Percentiles rank a stretch among this genome's conserved stretches.
Evolutionary conservation across 2,797 vertebrate species (phyloP).

Genomic region (Poecilia picta): DNA sequence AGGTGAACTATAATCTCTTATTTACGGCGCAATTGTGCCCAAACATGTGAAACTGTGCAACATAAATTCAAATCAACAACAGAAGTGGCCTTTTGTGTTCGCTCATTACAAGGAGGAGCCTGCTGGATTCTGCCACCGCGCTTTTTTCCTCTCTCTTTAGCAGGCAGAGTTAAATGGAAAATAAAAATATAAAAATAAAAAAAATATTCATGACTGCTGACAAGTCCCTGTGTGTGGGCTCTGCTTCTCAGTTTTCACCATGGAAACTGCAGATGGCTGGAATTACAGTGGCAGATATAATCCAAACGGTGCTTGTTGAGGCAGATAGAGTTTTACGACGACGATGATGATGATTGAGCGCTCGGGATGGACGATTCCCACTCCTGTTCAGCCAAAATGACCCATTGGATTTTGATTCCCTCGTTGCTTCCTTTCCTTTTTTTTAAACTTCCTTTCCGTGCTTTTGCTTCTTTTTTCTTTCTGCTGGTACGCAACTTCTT

Average conservation of each 20-base stretch:
- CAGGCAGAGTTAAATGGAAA: conserved; percentile 44
- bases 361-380: conserved; percentile 16
- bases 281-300: conserved; percentile 67
- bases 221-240: conserved; percentile 61
- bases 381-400: conserved; percentile 28
- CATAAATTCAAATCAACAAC: conserved; percentile 37
- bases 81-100: conserved; percentile 32
- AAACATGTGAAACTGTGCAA: conserved; percentile 9
- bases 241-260: conserved; percentile 68
- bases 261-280: conserved; percentile 70
- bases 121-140: conserved; percentile 30
- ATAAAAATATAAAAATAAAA: conserved; percentile 21
- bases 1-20: conserved; percentile 8
- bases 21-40: conserved; percentile 13
- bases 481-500: background rate
- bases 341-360: background rate
- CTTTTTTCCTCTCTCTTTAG: conserved; percentile 28
- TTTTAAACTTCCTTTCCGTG: background rate
- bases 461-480: background rate
- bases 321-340: conserved; percentile 26
- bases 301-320: conserved; percentile 51
- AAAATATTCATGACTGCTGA: conserved; percentile 67
- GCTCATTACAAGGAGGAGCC: conserved; percentile 18
- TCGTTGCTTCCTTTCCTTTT: conserved; percentile 13
- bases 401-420: conserved; percentile 36